These are phyloP conservation scores for Chlorodrepanis virens DNA, from an alignment of 2,113 vertebrate species.

Conservation along the genomic window DNA sequence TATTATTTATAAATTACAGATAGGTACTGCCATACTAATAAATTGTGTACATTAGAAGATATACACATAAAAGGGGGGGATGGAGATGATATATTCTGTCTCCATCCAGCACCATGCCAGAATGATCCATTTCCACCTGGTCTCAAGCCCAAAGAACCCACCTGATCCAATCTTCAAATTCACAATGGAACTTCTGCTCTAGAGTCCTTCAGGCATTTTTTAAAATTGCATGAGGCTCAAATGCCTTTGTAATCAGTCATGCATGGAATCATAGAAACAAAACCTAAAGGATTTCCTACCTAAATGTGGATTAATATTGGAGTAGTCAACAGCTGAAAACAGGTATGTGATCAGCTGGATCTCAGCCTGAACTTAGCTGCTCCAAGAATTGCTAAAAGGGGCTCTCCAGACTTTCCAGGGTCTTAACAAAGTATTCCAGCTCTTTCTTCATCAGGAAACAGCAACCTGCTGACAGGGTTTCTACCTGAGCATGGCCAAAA, in stretches of 20 bases:
- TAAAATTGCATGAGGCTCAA: neutral
- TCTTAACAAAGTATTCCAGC: constrained; percentile 87
- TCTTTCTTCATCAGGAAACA: constrained; percentile 86
- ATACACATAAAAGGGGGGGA: neutral
- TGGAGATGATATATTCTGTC: neutral
- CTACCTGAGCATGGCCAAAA: neutral
- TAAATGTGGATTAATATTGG: neutral
- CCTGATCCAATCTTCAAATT: neutral
- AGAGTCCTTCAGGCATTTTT: neutral
- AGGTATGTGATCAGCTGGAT: neutral
- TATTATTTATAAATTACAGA: neutral
- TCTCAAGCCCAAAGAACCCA: neutral
- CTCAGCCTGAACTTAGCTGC: constrained; percentile 17
- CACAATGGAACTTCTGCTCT: neutral
- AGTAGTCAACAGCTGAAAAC: neutral
- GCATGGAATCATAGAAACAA: neutral
- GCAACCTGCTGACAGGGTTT: accelerated
- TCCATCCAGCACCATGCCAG: neutral
- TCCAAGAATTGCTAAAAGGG: constrained; percentile 84
- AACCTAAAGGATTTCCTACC: neutral
- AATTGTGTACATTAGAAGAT: neutral
- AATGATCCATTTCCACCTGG: neutral
- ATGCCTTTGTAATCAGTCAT: neutral
- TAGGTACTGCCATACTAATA: neutral
- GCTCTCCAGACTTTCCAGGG: constrained; percentile 81